A percentile compares a stretch with the other conserved stretches of the same genome.
Conservation (phyloP, 2,113 vertebrate genomes). For the Panthera tigris region DNA sequence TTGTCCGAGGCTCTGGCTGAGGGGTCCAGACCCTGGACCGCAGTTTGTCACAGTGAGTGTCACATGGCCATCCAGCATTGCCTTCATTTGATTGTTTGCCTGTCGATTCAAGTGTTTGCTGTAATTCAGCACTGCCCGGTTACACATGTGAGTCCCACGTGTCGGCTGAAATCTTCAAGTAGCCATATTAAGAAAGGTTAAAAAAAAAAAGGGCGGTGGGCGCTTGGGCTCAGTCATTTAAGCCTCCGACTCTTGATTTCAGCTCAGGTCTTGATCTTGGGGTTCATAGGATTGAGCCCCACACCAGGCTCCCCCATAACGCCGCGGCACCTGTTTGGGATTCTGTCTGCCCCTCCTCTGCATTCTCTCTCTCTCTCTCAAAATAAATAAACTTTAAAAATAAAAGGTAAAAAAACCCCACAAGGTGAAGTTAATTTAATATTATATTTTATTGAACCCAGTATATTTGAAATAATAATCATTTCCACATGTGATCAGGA, state of each 20-base stretch:
- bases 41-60: neutral
- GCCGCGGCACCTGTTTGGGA: no score
- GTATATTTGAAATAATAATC: neutral
- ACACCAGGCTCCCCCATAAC: no score
- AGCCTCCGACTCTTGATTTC: no score
- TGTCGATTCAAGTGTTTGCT: neutral
- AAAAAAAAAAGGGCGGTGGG: neutral
- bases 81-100: neutral
- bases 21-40: neutral
- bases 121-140: no score
- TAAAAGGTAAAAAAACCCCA: neutral
- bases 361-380: no score
- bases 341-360: no score
- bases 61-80: rapidly evolving
- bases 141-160: neutral
- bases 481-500: neutral
- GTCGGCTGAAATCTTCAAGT: neutral
- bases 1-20: neutral
- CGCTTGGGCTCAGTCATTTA: no score
- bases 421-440: neutral
- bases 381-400: no score
- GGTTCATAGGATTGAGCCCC: no score
- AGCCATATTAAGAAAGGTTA: neutral
- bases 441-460: neutral
- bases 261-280: no score